phyloP scores from a whole-genome alignment of 2,888 invertebrate genomes.

The Zygogramma bicolorata region DNA sequence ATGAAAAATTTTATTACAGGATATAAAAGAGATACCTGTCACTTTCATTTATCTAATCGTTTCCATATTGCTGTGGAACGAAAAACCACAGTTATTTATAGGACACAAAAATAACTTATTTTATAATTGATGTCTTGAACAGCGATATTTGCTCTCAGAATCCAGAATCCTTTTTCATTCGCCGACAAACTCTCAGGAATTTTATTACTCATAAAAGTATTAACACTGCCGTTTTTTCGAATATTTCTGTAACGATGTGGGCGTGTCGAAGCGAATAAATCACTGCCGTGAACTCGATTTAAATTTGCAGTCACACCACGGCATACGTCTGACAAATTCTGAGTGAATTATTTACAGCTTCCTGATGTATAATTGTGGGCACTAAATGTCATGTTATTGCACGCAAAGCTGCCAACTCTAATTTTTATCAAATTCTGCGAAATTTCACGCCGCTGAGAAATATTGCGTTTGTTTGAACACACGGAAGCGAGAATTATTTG shows the following conservation, averaged over 20 bases:
- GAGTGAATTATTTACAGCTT: conserved; percentile 60
- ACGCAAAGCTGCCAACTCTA: conserved; percentile 59
- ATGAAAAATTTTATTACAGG: too few relatives aligned
- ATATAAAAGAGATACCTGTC: too few relatives aligned
- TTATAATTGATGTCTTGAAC: neutral
- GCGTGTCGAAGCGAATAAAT: conserved; percentile 8
- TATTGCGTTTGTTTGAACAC: neutral
- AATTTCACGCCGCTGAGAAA: conserved; percentile 30
- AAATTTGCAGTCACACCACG: conserved; percentile 13
- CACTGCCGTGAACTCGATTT: conserved; percentile 12
- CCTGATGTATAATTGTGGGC: conserved; percentile 60
- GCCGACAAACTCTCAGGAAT: neutral
- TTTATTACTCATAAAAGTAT: conserved; percentile 17
- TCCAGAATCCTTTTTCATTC: neutral
- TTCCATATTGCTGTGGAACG: neutral
- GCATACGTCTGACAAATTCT: conserved; percentile 49
- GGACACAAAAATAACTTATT: neutral
- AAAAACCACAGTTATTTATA: neutral
- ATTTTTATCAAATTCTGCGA: conserved; percentile 58
- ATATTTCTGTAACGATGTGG: neutral
- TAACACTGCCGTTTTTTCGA: conserved; percentile 3
- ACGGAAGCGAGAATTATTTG: neutral
- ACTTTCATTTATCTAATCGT: neutral
- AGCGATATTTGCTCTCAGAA: neutral
- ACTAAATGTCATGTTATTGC: conserved; percentile 60